phyloP scores from a whole-genome alignment of 2,113 vertebrate species.

The Oryzias woworae region DNA sequence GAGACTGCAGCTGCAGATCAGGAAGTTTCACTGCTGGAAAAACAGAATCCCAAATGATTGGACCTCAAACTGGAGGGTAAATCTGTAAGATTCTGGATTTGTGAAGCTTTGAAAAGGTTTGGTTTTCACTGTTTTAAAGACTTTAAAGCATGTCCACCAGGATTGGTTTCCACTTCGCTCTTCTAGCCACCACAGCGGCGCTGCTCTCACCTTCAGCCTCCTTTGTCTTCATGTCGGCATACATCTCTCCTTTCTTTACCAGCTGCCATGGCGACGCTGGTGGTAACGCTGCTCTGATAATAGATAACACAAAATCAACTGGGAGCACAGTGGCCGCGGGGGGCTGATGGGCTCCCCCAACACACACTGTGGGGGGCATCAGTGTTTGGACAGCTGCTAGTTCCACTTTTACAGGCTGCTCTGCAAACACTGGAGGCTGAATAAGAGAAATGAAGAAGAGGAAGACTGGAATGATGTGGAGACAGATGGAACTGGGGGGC shows the following conservation, averaged over 20 bases:
- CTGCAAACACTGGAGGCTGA: conserved; percentile 64
- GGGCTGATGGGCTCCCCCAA: conserved; percentile 21
- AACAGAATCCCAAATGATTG: too few species aligned
- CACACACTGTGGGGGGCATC: conserved; percentile 44
- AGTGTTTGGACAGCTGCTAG: conserved; percentile 77
- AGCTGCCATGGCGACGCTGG: conserved; percentile 50
- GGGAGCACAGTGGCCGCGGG: conserved; percentile 20
- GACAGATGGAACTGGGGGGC: conserved; percentile 3
- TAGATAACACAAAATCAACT: conserved; percentile 38
- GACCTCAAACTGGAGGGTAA: too few species aligned
- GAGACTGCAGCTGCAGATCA: too few species aligned
- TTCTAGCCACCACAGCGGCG: background rate
- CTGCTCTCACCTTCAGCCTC: background rate
- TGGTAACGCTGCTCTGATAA: conserved; percentile 38
- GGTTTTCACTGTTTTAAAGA: too few species aligned
- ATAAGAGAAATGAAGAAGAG: conserved; percentile 36
- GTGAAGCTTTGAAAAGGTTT: too few species aligned
- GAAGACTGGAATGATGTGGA: conserved; percentile 27
- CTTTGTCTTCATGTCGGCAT: background rate
- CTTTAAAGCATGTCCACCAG: too few species aligned
- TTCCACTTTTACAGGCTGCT: conserved; percentile 71
- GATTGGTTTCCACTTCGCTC: too few species aligned
- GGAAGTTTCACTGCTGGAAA: too few species aligned
- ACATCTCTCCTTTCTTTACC: conserved; percentile 6
- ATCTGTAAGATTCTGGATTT: too few species aligned